Evolutionary conservation across 2,888 invertebrate genomes (phyloP), one percentile per base, ranked within the genome.

Genomic region (Ennomos quercinarius): DNA sequence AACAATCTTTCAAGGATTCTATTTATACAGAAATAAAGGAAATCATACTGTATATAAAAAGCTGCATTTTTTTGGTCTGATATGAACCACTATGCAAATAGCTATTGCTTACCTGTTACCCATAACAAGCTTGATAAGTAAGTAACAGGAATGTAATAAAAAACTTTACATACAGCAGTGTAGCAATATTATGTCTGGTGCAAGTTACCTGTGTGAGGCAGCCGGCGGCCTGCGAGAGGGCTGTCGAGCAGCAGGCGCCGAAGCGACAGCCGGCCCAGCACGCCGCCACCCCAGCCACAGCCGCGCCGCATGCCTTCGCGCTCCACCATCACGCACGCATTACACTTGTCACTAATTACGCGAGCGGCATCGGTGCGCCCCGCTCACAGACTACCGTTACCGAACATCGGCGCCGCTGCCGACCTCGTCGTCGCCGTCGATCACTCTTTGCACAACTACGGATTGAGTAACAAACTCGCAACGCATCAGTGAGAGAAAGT

Each of bases 221-320:
- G 93, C 72, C 95, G 93, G 51, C 95, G 91, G 39, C 95, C 95
- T 56, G 95, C 93, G 13, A 96, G 90, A 3, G 96, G 96, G 80
- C 95, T 95, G 70, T 95, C 95, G 60, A 96, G 95, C 58, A 96
- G 93, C 64, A 96, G 87, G 63, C 95, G 93, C 46, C 96, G 93
- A 41, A 96, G 84, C 13, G 96, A 96, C 93, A 95, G 95, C 72
- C 95, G 89, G 64, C 92, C 89, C 51, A 91, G 81, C 67, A 90
- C 80, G 57, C 91, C 92, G 62, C 91, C 89, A 67, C 91, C 89
- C 86, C 92, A 90, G 76, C 89, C 84, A 66, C 90, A 89, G 66
- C 89, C 89, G 61, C 91, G 88, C 66, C 91, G 76, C 85, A 86
- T 85, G n/a, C 85, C 86, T 55, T 88, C 90, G 42, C 89, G 81